Percentiles rank a stretch among this genome's conserved stretches.
phyloP scores from a whole-genome alignment of 2,797 vertebrate species.

The Darevskia mixta region DNA sequence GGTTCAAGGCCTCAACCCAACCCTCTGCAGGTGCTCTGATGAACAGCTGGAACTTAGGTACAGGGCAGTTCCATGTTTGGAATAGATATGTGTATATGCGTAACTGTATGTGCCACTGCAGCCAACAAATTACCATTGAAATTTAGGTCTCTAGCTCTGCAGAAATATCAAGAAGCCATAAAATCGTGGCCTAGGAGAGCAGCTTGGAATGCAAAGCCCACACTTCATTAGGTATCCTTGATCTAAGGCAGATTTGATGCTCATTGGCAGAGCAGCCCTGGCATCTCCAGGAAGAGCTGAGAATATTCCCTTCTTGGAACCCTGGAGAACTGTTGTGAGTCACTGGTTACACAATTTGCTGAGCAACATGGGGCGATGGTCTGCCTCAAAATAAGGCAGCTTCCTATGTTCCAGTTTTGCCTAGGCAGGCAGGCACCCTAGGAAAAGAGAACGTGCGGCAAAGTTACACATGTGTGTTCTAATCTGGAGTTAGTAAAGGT shows the following conservation, averaged over 20 bases:
- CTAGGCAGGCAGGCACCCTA: neutral
- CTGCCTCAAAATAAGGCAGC: too few species aligned
- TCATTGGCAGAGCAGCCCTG: neutral
- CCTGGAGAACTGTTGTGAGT: too few species aligned
- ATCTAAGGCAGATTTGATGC: neutral
- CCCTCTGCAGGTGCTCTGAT: neutral
- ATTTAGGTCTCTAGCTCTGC: neutral
- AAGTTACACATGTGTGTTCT: neutral
- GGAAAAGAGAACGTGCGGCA: too few species aligned
- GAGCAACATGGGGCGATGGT: too few species aligned
- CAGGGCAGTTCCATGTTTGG: neutral
- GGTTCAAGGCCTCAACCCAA: neutral
- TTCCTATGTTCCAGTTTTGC: neutral
- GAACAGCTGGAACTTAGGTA: neutral
- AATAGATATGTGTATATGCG: neutral
- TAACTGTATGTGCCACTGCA: neutral
- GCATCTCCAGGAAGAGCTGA: too few species aligned
- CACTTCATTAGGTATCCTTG: neutral
- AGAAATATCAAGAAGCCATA: neutral
- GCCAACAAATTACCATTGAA: neutral
- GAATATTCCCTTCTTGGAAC: too few species aligned
- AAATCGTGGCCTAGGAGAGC: neutral
- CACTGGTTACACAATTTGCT: too few species aligned
- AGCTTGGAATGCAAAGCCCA: neutral
- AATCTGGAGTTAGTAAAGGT: neutral